Percentiles rank a stretch among this genome's conserved stretches.
Conservation (phyloP, 2,113 vertebrate genomes). For the Isichthys henryi region DNA sequence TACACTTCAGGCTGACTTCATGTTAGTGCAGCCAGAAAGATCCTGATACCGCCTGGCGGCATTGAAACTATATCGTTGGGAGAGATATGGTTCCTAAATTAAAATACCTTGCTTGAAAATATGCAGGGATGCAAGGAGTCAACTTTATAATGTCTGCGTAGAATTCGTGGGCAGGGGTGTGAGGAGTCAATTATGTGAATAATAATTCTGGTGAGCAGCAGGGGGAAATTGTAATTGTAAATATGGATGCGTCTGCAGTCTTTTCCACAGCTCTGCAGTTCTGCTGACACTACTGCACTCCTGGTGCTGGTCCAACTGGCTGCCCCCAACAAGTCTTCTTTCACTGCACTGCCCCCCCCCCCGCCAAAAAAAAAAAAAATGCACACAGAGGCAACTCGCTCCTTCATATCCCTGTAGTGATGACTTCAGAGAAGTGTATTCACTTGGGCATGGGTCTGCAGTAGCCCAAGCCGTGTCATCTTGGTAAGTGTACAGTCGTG, state of each 20-base stretch:
- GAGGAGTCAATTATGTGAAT: background rate
- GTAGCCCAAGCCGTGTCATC: background rate
- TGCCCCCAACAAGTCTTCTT: background rate
- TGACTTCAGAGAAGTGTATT: background rate
- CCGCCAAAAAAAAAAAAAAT: background rate
- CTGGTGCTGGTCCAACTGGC: conserved; percentile 7
- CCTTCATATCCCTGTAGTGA: background rate
- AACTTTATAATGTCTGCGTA: background rate
- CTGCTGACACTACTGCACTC: conserved; percentile 19
- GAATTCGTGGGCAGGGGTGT: background rate
- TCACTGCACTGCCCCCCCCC: background rate
- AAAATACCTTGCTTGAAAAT: background rate
- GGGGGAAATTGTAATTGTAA: background rate
- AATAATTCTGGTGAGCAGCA: background rate
- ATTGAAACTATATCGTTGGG: background rate
- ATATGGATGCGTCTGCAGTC: background rate
- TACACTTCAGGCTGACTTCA: background rate
- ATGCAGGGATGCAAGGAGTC: background rate
- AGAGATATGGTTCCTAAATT: background rate
- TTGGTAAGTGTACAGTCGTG: background rate
- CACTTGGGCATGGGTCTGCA: background rate
- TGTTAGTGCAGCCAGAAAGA: background rate
- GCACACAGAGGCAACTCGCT: background rate
- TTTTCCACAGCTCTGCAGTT: background rate
- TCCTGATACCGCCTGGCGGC: background rate